Evolutionary conservation across 1,140 invertebrate species (phyloP), one percentile per base, ranked within the genome.

Genomic region (Anthonomus grandis): DNA sequence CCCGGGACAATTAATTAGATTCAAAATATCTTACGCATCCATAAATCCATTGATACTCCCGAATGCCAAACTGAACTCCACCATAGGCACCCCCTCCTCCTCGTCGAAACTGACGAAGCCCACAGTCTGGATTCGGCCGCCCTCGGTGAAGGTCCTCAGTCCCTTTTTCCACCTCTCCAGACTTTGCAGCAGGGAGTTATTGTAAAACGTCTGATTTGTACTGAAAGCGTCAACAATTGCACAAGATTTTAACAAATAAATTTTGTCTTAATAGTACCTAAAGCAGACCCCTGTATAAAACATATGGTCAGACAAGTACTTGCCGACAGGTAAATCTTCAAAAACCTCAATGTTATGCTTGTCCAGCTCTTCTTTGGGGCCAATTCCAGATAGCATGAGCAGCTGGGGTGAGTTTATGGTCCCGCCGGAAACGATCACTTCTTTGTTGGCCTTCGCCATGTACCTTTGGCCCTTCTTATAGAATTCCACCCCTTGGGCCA

Each of bases 371-470:
- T 81, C 66, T 13, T 71, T 75, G 0, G 88, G 86, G n/a, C 90
- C 91, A 3, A 93, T 75, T 3, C 91, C 91, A n/a, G 90, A 92
- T 0, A 93, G 74, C 86, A 93, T 87, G 25, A 94, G 76, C 1
- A 94, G 62, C 64, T 91, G 88, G 0, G 90, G 89, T 0, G 83
- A 81, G 9, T 81, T 84, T 19, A 92, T 82, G 1, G 86, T 80
- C 0, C 90, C 89, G 0, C 86, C 86, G 0, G 86, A 81, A 4
- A 93, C 61, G 23, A 91, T 87, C 0, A 91, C 87, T 74, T 91
- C 89, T 66, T 81, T 85, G 27, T 59, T 74, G 0, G 79, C 79
- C 12, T 61, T 49, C 23, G 70, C 78, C 1, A 61, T 60, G 36
- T 77, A 80, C 3, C 70, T 75, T 13, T 71, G 72, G 39, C 65